Base-by-base conservation (phyloP, 2,888 invertebrate species). In the Lasiommata megera region DNA sequence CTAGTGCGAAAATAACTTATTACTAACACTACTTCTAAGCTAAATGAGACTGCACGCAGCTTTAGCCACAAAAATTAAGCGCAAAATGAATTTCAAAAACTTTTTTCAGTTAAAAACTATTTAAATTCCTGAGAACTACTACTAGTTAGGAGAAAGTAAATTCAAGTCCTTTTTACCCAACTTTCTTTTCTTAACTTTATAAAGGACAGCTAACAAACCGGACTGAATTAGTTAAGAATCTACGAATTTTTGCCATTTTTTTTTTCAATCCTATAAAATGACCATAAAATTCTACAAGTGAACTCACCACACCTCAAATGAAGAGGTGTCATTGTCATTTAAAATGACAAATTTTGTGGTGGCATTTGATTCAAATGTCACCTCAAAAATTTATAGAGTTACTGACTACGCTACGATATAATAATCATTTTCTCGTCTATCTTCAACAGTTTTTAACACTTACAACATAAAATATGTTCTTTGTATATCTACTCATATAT, bases 1-100 rank as follows among this genome's bases (percentile, higher is more conserved):
- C 76, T 74, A 80, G 34, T 47, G 14, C 34, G 31, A 46, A 52
- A 41, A 18, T 23, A 65, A 48, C 31, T 34, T 12, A 48, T 48
- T 36, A 8, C 36, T 48, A 36, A 36, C 34, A 48, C 48, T 36
- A 47, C 41, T 41, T n/a, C 41, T 23, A 23, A 9, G 9, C 18
- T 9, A 12, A 34, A 47, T 3, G 11, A 46, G 16, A 31, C 16
- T 46, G 31, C 31, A 17, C 0, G 14, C 46, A 31, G 47, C n/a
- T 34, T 17, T 36, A 18, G 36, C 36, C 18, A 41, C n/a, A 6
- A 41, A 23, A 11, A 11, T 3, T 18, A 28, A 28, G 44, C 28
- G 14, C 44, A 29, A 44, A 44, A 12, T 1, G 9, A 44, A 28
- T 29, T 44, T 43, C 18, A 12, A 23, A 23, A 28, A 28, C 8